Conservation (phyloP, 2,113 vertebrate species). For the Mesoclemmys tuberculata region DNA sequence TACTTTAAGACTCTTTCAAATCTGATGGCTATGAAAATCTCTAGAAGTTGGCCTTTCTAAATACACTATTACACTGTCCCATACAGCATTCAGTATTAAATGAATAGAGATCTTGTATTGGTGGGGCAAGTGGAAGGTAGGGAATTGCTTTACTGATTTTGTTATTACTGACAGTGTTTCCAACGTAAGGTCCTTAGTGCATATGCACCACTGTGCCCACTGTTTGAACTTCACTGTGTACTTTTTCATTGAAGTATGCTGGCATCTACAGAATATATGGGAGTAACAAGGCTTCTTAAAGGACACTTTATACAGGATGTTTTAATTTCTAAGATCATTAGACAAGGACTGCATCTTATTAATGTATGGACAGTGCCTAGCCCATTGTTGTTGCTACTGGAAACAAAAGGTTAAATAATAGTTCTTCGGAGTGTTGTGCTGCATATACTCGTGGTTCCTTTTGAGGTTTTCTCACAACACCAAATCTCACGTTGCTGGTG, state of each 20-base stretch:
- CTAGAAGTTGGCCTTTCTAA: neutral
- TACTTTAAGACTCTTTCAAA: neutral
- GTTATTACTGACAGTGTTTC: neutral
- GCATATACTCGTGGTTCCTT: slow-evolving; percentile 48
- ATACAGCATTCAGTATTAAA: neutral
- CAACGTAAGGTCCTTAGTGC: neutral
- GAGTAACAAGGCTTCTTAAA: neutral
- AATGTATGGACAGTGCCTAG: neutral
- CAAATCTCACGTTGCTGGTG: slow-evolving; percentile 31
- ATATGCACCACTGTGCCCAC: neutral
- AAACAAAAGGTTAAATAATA: slow-evolving; percentile 59
- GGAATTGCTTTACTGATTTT: neutral
- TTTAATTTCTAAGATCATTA: neutral
- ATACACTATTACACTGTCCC: neutral
- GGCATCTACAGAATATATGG: neutral
- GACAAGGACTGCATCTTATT: neutral
- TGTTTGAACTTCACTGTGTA: neutral
- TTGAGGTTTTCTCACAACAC: slow-evolving; percentile 40
- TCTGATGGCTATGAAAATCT: neutral
- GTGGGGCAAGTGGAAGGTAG: neutral
- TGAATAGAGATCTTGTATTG: neutral
- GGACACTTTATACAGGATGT: neutral
- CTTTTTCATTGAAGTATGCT: neutral
- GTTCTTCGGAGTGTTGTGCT: slow-evolving; percentile 66
- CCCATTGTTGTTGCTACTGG: neutral